Base-by-base conservation (phyloP, 2,888 invertebrate species). In the Apantesis nais region DNA sequence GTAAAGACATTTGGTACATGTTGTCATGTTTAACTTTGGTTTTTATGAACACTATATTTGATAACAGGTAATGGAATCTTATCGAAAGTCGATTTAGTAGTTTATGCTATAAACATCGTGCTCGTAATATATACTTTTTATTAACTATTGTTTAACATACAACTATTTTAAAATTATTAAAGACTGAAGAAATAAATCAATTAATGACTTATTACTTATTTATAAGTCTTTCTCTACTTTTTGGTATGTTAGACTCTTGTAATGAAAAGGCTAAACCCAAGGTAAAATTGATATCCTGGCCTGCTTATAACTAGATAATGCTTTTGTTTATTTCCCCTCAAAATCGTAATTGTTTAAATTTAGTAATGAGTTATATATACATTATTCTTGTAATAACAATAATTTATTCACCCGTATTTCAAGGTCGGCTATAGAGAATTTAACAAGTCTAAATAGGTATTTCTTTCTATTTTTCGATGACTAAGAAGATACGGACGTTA, bases 1-100 rank as follows among this genome's bases (percentile, higher is more conserved):
- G 71, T 73, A 71, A 68, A 52, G 68, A 62, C 64, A 61, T 68
- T 66, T 68, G 55, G 63, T 67, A 60, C n/a, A 62, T 58, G 11
- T 25, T 44, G 16, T 55, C 14, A 58, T 58, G 22, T 29, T 22
- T 37, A 37, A 44, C 41, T n/a, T 63, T 22, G 39, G 41, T 63
- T 29, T 58, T 4, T 55, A 37, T 44, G 19, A 14, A 64, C 58
- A 63, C 22, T 37, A 41, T 65, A 31, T 44, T 39, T 62, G 67
- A 67, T 64, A 71, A 67, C 62, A 29, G 8, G 39, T 64, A 22
- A 62, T 19, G 62, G 66, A 67, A 58, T 62, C 55, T 70, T 71
- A 71, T 67, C 71, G 48, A 1, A 58, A 62, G 55, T 70, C 62
- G 41, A 58, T 37, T 44, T 52, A 37, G 34, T 52, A 48, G 22